Percentiles rank a stretch among this genome's conserved stretches.
Conservation (phyloP, 2,888 invertebrate genomes). For the Euzetes globulus region DNA sequence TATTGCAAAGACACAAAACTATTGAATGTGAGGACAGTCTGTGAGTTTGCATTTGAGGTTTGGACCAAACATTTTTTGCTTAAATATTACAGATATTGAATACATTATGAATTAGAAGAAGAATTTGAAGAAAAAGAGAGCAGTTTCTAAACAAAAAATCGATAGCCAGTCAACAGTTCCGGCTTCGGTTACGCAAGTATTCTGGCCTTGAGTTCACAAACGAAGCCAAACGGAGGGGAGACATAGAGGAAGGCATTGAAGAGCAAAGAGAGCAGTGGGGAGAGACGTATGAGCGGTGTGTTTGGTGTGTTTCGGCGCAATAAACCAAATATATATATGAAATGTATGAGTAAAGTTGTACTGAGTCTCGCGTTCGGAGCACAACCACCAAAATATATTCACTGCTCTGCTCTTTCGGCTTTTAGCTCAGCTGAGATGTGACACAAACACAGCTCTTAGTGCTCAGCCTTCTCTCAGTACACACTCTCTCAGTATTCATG, state of each 20-base stretch:
- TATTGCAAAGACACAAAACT: not conserved
- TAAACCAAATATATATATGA: not conserved
- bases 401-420: not conserved
- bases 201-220: slow-evolving; percentile 20
- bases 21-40: not conserved
- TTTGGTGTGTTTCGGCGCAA: slow-evolving; percentile 21
- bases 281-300: not conserved
- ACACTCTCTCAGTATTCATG: not conserved
- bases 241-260: not conserved
- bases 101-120: not conserved
- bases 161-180: slow-evolving; percentile 23
- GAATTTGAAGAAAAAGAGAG: not conserved
- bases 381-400: slow-evolving; percentile 1
- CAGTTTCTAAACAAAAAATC: slow-evolving; percentile 17
- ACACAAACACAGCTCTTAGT: not conserved
- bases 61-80: not conserved
- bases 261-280: not conserved
- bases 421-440: slow-evolving; percentile 28
- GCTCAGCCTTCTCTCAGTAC: not conserved
- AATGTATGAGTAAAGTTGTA: no score
- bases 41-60: not conserved
- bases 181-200: slow-evolving; percentile 11
- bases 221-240: not conserved
- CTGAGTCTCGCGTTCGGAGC: not conserved
- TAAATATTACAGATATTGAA: not conserved